A percentile compares a stretch with the other conserved stretches of the same genome.
Evolutionary conservation across 2,888 invertebrate genomes (phyloP).

Genomic region (Xanthia icteritia): DNA sequence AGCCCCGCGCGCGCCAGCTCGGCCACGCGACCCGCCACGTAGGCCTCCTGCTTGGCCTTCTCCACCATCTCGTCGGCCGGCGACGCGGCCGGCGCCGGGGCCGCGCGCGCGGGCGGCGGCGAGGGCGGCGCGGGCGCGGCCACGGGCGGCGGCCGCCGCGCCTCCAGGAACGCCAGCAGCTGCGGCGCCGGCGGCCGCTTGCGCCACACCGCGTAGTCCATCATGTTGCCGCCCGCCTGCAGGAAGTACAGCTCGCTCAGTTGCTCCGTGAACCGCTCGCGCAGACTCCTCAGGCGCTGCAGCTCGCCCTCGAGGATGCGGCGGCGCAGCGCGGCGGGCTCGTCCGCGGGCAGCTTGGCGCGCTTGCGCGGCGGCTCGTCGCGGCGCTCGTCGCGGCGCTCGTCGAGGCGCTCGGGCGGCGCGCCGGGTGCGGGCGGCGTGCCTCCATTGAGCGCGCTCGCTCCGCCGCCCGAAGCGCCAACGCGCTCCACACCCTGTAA

Average conservation of each 20-base stretch:
- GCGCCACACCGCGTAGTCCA: slow-evolving; percentile 96
- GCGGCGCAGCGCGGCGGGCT: slow-evolving; percentile 88
- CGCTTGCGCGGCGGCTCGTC: slow-evolving; percentile 83
- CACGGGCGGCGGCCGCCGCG: slow-evolving; percentile 91
- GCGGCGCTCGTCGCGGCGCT: slow-evolving; percentile 76
- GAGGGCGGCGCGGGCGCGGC: slow-evolving; percentile 89
- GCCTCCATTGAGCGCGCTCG: slow-evolving; percentile 73
- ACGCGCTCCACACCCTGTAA: slow-evolving; percentile 83
- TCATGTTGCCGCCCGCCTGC: slow-evolving; percentile 96
- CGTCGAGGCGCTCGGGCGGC: slow-evolving; percentile 62
- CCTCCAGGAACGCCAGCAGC: slow-evolving; percentile 93
- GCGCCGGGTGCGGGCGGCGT: slow-evolving; percentile 67
- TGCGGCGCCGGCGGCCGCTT: slow-evolving; percentile 94
- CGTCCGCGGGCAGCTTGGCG: slow-evolving; percentile 75
- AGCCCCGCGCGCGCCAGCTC: slow-evolving; percentile 98
- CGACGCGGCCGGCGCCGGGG: slow-evolving; percentile 56
- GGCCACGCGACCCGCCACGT: slow-evolving; percentile 97
- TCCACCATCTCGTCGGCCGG: slow-evolving; percentile 84
- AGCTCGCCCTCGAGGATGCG: slow-evolving; percentile 92
- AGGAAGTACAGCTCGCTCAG: slow-evolving; percentile 96
- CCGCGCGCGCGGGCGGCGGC: slow-evolving; percentile 67
- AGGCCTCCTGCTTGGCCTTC: slow-evolving; percentile 94
- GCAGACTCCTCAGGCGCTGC: slow-evolving; percentile 92
- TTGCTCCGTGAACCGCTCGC: slow-evolving; percentile 93
- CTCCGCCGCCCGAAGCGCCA: slow-evolving; percentile 68